phyloP scores from a whole-genome alignment of 2,888 invertebrate species.

The Torymus tubicola region DNA sequence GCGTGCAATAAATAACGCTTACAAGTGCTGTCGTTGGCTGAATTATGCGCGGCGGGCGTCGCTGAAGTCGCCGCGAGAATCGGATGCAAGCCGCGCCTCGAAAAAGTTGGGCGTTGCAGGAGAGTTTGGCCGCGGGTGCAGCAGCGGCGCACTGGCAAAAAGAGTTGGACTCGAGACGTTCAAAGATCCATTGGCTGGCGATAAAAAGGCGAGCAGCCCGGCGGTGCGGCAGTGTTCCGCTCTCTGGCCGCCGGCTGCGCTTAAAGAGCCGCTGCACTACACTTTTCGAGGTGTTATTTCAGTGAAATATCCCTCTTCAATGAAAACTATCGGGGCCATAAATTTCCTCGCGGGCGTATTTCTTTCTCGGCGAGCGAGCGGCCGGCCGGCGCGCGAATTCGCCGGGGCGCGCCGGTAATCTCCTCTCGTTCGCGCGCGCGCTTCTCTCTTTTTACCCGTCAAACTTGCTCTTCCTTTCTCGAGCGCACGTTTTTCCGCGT shows the following conservation, averaged over 20 bases:
- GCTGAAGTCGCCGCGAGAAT: background rate
- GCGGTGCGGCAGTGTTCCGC: slow-evolving; percentile 19
- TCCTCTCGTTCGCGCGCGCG: slow-evolving; percentile 39
- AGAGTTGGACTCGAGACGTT: background rate
- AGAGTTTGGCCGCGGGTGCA: background rate
- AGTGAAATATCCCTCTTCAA: slow-evolving; percentile 60
- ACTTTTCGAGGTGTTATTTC: slow-evolving; percentile 56
- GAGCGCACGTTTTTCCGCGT: slow-evolving; percentile 36
- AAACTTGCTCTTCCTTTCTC: slow-evolving; percentile 14
- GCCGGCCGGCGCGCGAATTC: slow-evolving; percentile 40
- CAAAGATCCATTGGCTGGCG: slow-evolving; percentile 56
- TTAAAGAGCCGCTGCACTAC: slow-evolving; percentile 53
- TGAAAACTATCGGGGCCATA: slow-evolving; percentile 61
- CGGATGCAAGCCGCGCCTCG: background rate
- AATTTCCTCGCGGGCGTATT: slow-evolving; percentile 55
- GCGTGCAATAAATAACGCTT: background rate
- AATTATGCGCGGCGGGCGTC: slow-evolving; percentile 6
- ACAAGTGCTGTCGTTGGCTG: background rate
- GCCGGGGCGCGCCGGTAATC: slow-evolving; percentile 37
- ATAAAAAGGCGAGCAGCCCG: slow-evolving; percentile 53
- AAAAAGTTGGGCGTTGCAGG: background rate
- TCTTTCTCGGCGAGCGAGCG: slow-evolving; percentile 38
- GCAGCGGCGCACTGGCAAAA: background rate
- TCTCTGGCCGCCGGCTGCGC: slow-evolving; percentile 55
- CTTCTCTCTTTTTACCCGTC: slow-evolving; percentile 28